Conservation (phyloP, 2,113 vertebrate species). For the Neopipo cinnamomea region DNA sequence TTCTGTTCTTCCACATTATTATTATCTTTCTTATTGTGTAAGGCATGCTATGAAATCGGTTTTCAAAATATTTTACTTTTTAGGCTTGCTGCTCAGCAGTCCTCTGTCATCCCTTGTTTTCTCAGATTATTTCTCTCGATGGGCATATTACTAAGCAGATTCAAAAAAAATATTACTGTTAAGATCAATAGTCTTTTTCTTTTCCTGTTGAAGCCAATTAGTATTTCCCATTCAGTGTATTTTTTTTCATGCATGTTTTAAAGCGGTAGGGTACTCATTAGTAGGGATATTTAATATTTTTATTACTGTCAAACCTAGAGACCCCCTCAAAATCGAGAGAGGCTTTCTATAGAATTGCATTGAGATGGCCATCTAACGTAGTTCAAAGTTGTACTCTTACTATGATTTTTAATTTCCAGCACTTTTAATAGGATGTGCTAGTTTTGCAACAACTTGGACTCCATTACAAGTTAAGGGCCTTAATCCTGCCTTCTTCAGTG, state of each 20-base stretch:
- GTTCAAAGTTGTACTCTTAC: not conserved
- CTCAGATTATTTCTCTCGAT: not conserved
- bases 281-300: not conserved
- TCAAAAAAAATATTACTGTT: not conserved
- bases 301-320: not conserved
- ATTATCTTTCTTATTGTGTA: not conserved
- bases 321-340: not conserved
- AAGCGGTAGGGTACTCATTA: not conserved
- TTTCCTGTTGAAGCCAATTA: not conserved
- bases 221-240: not conserved
- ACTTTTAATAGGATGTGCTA: not conserved
- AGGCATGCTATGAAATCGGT: not conserved
- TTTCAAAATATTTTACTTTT: not conserved
- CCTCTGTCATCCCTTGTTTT: not conserved
- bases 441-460: not conserved
- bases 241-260: not conserved
- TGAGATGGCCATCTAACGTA: not conserved
- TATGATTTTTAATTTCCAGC: not conserved
- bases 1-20: not conserved
- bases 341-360: not conserved
- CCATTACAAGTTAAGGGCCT: not conserved
- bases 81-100: not conserved
- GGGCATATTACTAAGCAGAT: not conserved
- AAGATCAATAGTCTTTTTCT: not conserved
- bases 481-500: not conserved